Conservation (phyloP, 1,140 invertebrate species). For the Drosophila busckii region DNA sequence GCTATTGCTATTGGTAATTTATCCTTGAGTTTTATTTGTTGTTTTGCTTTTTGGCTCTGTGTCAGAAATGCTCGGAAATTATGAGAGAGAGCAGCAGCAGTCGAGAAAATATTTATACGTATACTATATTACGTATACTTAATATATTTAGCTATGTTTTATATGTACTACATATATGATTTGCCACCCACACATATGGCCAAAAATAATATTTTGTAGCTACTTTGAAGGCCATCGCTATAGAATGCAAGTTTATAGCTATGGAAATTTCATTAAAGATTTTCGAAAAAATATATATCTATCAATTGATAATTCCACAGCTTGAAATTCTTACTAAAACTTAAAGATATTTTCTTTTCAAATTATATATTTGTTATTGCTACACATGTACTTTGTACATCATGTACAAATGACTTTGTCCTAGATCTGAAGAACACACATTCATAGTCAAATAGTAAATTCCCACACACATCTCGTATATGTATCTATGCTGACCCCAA, state of each 20-base stretch:
- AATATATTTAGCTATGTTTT: constrained; percentile 8
- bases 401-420: constrained; percentile 67
- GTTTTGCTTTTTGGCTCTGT: constrained; percentile 40
- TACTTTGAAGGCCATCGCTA: no score
- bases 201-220: no score
- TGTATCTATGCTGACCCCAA: constrained; percentile 55
- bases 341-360: no score
- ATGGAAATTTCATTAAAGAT: no score
- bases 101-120: constrained; percentile 13
- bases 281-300: no score
- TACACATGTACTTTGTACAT: no score
- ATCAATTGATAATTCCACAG: no score
- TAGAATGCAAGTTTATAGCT: no score
- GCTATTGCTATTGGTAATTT: constrained; percentile 41
- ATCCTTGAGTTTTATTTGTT: constrained; percentile 74
- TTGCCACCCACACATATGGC: not conserved
- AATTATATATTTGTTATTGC: no score
- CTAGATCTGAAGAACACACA: constrained; percentile 32
- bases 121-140: not conserved
- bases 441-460: not conserved
- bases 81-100: constrained; percentile 33
- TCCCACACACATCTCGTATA: constrained; percentile 36
- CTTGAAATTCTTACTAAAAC: no score
- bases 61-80: constrained; percentile 52
- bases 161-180: constrained; percentile 6